Base-by-base conservation (phyloP, 1,140 invertebrate species). In the Drosophila azteca region DNA sequence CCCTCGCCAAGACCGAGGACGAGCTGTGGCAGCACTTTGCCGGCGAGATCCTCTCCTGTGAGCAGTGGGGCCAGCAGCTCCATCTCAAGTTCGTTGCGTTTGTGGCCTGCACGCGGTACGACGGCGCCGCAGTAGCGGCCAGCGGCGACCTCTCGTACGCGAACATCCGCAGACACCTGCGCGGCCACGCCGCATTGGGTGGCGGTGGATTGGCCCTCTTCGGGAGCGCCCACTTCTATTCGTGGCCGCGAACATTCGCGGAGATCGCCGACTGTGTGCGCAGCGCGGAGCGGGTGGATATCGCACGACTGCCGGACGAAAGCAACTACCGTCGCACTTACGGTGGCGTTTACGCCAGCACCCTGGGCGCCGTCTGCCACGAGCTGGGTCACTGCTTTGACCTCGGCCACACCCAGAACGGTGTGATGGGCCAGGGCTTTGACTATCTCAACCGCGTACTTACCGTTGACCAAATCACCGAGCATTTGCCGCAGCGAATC, bases 301-400 rank as follows among this genome's bases (percentile, higher is more conserved):
- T 94, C 1, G 93, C 92, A 49, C 92, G 94, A 48, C 93, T 96
- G 54, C 96, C 97, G 95, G 97, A 98, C 92, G 97, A 98, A 81
- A 98, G 97, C 91, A 96, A 96, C 71, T 97, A 97, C 90, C 94
- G 96, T 54, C 95, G 95, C 8, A 97, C 96, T 1, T 94, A 95
- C 77, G 97, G 97, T 57, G 97, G 96, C 24, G 98, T 97, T 87
- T 97, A 97, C 93, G 96, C 97, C 3, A 98, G 97, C 9, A 97
- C 96, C 15, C 92, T 99, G 31, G 98, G 98, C 4, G 96, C 97
- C n/a, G 95, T 97, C 6, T 95, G 98, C 29, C 98, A 99, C 92
- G 98, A 99, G 93, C 92, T 99, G 46, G 97, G 97, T 11, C 98
- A 99, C 91, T 97, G 96, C 1, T 98, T 99, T 92, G 97, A 99